Evolutionary conservation across 2,113 vertebrate species (phyloP), one percentile per base, ranked within the genome.

Genomic region (Corythoichthys haematopterus): DNA sequence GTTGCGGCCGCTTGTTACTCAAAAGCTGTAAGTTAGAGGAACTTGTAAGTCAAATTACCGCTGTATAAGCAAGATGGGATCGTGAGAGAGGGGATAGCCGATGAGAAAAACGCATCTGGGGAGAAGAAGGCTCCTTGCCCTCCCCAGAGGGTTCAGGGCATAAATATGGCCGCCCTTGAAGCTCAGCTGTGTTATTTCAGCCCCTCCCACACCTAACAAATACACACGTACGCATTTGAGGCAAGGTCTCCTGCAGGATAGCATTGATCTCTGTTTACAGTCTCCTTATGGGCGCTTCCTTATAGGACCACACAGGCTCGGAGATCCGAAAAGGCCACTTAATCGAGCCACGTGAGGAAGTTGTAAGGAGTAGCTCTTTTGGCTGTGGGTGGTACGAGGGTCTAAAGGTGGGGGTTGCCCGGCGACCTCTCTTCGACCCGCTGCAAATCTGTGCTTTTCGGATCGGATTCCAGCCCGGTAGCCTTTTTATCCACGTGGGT

Each of bases 231-330:
- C 76, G 80, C 28, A 84, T 84, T 79, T 64, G 52, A 65, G 85
- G 84, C 87, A 85, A 84, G 80, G 86, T 78, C 82, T 87, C 77
- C 86, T 78, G 82, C 80, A 78, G 82, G 73, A 86, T 66, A 66
- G 73, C 83, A 84, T 82, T 86, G 85, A 86, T 88, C 84, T 87
- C 55, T 87, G 87, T 88, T 90, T 86, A 88, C 80, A 75, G 78
- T 84, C 84, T 82, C 83, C 72, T 79, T 85, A 83, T 82, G 85
- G 81, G 82, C 70, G 70, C 85, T 88, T 87, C 83, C 85, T 88
- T 89, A 88, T 87, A 85, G 82, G 88, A 86, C 87, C 84, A 87
- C 84, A 87, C 83, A 67, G 60, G 68, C 52, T 46, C 40, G 67
- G 74, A 75, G 56, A 73, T 35, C 59, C 66, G 55, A 71, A 81